Evolutionary conservation across 2,888 invertebrate species (phyloP).

Genomic region (Flexamia atlantica): DNA sequence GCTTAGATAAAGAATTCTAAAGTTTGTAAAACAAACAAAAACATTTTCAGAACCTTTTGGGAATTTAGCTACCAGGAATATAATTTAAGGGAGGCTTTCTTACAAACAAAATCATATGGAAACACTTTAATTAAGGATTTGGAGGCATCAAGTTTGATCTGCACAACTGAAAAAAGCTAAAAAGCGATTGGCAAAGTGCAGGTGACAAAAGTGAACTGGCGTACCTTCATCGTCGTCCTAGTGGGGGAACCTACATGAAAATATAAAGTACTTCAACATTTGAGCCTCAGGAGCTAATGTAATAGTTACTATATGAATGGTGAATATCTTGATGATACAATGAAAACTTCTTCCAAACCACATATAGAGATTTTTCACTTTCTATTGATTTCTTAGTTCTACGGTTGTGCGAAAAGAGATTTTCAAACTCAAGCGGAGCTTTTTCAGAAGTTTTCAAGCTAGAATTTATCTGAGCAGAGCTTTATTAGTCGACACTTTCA

Average conservation of each 20-base stretch:
- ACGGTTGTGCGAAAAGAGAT: no score
- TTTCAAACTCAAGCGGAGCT: no score
- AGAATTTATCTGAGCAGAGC: no score
- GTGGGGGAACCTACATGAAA: constrained; percentile 54
- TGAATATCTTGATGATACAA: background rate
- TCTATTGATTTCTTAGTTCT: no score
- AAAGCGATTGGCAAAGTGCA: constrained; percentile 17
- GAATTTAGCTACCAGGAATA: background rate
- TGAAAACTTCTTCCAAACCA: background rate
- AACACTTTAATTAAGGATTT: background rate
- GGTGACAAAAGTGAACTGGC: constrained; percentile 10
- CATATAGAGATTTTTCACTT: no score
- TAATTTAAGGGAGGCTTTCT: background rate
- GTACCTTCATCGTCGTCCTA: constrained; percentile 44
- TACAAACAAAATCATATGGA: background rate
- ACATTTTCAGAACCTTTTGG: background rate
- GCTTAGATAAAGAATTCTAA: background rate
- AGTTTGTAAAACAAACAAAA: background rate
- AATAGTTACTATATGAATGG: background rate
- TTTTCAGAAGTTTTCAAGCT: no score
- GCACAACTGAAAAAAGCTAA: constrained; percentile 22
- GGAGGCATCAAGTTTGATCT: background rate
- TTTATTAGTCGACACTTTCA: no score
- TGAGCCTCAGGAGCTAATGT: background rate
- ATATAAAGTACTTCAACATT: constrained; percentile 27